Base-by-base conservation (phyloP, 2,113 vertebrate genomes). In the Thunnus thynnus region DNA sequence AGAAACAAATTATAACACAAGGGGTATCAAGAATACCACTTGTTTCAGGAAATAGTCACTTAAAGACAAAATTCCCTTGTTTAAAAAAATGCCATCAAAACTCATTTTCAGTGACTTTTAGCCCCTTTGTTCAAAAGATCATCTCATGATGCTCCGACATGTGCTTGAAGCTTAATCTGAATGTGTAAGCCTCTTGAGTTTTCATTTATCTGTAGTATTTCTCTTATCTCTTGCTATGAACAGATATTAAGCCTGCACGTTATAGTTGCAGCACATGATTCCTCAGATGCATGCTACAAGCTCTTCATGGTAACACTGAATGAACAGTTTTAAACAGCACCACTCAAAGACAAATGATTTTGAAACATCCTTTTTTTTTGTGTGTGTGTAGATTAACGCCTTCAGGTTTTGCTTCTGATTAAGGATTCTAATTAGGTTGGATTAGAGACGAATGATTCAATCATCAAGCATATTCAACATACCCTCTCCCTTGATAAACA, bases 401-500 rank as follows among this genome's bases (percentile, higher is more conserved):
- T 17, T 30, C 13, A 16, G 25, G 3, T 5, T 54, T 54, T 46
- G 47, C 9, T 25, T 41, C 36, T 50, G 32, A 32, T 18, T 44
- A 25, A 48, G 55, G 16, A 56, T 4, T 32, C 2, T 11, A 74
- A 48, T 27, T 32, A 22, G 30, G 27, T 51, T 41, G 36, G 36
- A 41, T 11, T 50, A 18, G 9, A 57, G 11, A 55, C 27, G 5
- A 50, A 20, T 48, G 67, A 48, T 50, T 60, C 14, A 73, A 4
- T 30, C 41, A 73, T 47, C 18, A 36, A 20, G n/a, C 32, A 14
- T 36, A 51, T 32, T 64, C 27, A 54, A 0, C 12, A 11, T 63
- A 22, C 54, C 14, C 44, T 71, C 6, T 58, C 18, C 22, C 16
- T 6, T 69, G 64, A 71, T 66, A 69, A 79, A 75, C 70, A 72